These are phyloP conservation scores for Drosophila persimilis DNA, from an alignment of 1,140 invertebrate species.

Conservation along the genomic window DNA sequence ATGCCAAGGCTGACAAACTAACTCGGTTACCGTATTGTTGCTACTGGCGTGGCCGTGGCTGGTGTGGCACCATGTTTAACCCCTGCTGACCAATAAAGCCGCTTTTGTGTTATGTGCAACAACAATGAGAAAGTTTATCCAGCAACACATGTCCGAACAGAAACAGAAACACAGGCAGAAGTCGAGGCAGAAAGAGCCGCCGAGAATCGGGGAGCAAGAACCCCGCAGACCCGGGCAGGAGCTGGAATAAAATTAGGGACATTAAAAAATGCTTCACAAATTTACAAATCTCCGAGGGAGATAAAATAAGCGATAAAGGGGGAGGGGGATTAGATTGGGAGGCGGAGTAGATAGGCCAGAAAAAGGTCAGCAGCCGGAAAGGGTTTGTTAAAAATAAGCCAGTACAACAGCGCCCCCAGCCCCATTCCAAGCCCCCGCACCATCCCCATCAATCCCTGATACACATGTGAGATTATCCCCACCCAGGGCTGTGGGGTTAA, in stretches of 20 bases:
- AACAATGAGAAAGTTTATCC: conserved; percentile 69
- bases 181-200: conserved; percentile 2
- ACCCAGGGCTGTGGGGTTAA: neutral
- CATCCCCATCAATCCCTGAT: conserved; percentile 21
- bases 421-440: neutral
- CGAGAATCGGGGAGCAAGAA: no score
- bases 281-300: conserved; percentile 72
- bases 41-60: no score
- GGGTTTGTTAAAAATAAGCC: conserved; percentile 60
- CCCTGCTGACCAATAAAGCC: conserved; percentile 80
- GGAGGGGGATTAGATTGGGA: conserved; percentile 3
- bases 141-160: conserved; percentile 63
- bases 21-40: conserved; percentile 44
- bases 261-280: conserved; percentile 81
- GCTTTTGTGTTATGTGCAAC: conserved; percentile 76
- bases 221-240: conserved; percentile 1
- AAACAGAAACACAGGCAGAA: conserved; percentile 17
- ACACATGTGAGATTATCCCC: conserved; percentile 67
- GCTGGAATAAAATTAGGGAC: conserved; percentile 75
- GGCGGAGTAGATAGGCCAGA: conserved; percentile 31
- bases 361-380: conserved; percentile 57
- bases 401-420: conserved; percentile 19
- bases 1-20: conserved; percentile 73
- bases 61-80: conserved; percentile 40
- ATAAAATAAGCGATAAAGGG: conserved; percentile 32